Base-by-base conservation (phyloP, 2,888 invertebrate genomes). In the Sipha maydis region DNA sequence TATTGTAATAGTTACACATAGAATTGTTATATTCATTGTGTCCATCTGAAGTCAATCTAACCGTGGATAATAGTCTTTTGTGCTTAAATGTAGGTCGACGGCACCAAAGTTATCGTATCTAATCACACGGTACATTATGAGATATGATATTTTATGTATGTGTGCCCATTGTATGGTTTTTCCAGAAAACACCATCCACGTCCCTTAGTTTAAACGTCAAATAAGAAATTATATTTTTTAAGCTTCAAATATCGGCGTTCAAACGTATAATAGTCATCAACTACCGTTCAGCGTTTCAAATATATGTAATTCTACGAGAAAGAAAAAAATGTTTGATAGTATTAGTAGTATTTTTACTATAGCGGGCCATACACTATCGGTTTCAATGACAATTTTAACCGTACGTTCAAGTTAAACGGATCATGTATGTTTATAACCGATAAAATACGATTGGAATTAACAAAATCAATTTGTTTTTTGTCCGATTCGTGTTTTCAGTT, bases 31-130 rank as follows among this genome's bases (percentile, higher is more conserved):
- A 56, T 73, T 80, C 61, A 41, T 88, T 56, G 56, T 82, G 79
- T 88, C 31, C 71, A 75, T 80, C 75, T 67, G 75, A 75, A 88
- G 80, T 88, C 88, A 82, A 88, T 88, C 82, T 88, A 41, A 82
- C 88, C 88, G 75, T 88, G 75, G 82, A 88, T 80, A 88, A 88
- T 88, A 75, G 73, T 61, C 79, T 88, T 82, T 88, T 88, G 67
- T 88, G 34, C 75, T 67, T 82, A 80, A 76, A 82, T 82, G 31
- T 88, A 61, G 88, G 88, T 88, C 88, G 38, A 82, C 88, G 88
- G 88, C 88, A 88, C 88, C 88, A 82, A 88, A 88, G 82, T 48
- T 88, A 88, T 82, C 41, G 67, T 88, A 88, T 88, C 67, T 76
- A 88, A 88, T 88, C 82, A 88, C 82, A 88, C 67, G 88, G 82